Conservation (phyloP, 2,888 invertebrate species). For the Cremastobaeus sp. region DNA sequence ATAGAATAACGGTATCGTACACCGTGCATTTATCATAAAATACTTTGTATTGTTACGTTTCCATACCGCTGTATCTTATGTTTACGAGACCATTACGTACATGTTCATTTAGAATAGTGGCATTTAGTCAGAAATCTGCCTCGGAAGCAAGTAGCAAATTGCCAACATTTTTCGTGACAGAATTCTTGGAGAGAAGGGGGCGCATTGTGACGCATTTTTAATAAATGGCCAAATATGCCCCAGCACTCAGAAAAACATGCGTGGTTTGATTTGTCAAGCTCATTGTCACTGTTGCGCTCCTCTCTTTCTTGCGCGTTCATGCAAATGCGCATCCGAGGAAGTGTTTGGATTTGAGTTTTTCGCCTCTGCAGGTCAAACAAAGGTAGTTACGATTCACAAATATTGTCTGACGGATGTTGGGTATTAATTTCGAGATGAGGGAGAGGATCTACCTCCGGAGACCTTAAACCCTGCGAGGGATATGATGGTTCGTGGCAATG, state of each 20-base stretch:
- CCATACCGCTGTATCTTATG: too few species aligned
- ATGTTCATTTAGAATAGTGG: constrained; percentile 30
- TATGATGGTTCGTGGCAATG: constrained; percentile 18
- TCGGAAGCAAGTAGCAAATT: constrained; percentile 24
- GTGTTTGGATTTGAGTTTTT: constrained; percentile 4
- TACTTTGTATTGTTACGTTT: too few species aligned
- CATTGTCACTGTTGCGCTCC: constrained; percentile 17
- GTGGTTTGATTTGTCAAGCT: constrained; percentile 33
- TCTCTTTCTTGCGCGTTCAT: too few species aligned
- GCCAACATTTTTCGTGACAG: constrained; percentile 4
- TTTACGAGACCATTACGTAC: constrained; percentile 25
- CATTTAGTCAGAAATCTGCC: too few species aligned
- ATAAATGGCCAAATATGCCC: too few species aligned
- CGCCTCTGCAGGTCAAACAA: neutral
- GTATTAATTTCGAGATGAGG: constrained; percentile 1
- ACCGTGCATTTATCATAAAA: too few species aligned
- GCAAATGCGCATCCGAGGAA: constrained; percentile 7
- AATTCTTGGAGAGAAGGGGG: constrained; percentile 19
- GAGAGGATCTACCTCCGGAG: constrained; percentile 1
- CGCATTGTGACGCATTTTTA: too few species aligned
- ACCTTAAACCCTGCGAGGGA: constrained; percentile 16
- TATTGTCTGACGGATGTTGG: neutral
- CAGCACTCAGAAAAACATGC: too few species aligned
- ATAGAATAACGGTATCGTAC: too few species aligned
- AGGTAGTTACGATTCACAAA: constrained; percentile 12